Percentiles rank a stretch among this genome's conserved stretches.
Conservation (phyloP, 1,140 invertebrate species). For the Drosophila truncata region DNA sequence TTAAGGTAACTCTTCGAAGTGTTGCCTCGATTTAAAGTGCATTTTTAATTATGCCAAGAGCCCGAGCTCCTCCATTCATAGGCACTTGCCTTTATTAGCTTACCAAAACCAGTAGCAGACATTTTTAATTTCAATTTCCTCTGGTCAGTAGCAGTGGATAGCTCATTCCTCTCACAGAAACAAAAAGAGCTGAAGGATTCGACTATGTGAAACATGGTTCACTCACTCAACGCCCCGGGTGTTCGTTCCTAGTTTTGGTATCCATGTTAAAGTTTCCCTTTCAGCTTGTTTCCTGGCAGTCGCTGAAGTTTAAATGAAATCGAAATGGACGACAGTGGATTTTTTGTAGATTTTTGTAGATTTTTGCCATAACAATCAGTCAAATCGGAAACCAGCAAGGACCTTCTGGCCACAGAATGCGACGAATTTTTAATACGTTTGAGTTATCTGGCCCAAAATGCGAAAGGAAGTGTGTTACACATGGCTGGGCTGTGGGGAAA, state of each 20-base stretch:
- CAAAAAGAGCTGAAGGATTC: background rate
- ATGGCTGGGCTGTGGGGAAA: constrained; percentile 21
- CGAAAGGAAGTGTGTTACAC: constrained; percentile 33
- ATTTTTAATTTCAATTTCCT: constrained; percentile 26
- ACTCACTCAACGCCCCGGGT: constrained; percentile 12
- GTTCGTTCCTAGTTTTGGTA: constrained; percentile 3
- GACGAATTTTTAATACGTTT: constrained; percentile 34
- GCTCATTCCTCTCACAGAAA: background rate
- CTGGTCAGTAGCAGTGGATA: background rate
- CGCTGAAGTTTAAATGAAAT: constrained; percentile 34
- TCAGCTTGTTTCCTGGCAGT: constrained; percentile 12
- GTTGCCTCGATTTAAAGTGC: background rate
- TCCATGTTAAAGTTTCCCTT: constrained; percentile 29
- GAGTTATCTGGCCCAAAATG: constrained; percentile 30
- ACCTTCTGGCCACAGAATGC: constrained; percentile 20
- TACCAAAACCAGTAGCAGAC: background rate
- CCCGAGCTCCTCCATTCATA: constrained; percentile 1
- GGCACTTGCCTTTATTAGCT: constrained; percentile 10
- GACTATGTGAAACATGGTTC: constrained; percentile 22
- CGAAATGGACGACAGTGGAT: background rate
- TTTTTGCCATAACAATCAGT: constrained; percentile 27
- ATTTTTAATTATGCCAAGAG: constrained; percentile 63
- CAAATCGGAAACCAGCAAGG: constrained; percentile 20
- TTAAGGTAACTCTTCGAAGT: background rate
- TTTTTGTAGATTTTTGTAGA: too few species aligned